A percentile compares a stretch with the other conserved stretches of the same genome.
These are phyloP conservation scores for Rhodinocichla rosea DNA, from an alignment of 2,113 vertebrate genomes.

Conservation along the genomic window DNA sequence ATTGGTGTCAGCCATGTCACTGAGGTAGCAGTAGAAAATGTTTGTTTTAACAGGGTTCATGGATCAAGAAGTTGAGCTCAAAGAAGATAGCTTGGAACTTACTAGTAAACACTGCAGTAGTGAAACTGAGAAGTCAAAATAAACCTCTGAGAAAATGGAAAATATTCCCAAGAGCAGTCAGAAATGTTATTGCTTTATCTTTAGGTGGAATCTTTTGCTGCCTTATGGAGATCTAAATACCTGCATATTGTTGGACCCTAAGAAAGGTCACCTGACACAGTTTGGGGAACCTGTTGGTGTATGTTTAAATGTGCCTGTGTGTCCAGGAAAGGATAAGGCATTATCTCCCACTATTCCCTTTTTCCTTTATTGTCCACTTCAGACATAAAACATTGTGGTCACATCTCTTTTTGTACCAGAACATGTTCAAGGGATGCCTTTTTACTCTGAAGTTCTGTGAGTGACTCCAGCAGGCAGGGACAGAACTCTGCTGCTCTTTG, in stretches of 20 bases:
- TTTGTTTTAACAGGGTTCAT: background rate
- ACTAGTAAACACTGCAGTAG: background rate
- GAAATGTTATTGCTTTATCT: background rate
- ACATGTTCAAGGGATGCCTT: background rate
- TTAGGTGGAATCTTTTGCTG: background rate
- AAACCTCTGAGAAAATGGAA: background rate
- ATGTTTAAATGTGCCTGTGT: background rate
- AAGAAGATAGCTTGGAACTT: background rate
- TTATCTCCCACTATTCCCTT: background rate
- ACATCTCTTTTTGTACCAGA: background rate
- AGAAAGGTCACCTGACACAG: background rate
- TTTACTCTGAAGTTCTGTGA: background rate
- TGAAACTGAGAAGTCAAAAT: background rate
- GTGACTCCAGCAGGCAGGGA: background rate
- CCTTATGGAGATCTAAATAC: background rate
- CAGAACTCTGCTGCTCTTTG: background rate
- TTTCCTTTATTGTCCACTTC: background rate
- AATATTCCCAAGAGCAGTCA: background rate
- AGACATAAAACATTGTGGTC: rapidly evolving
- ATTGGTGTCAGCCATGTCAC: background rate
- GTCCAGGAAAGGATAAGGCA: background rate
- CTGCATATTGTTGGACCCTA: background rate
- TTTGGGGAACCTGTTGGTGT: background rate
- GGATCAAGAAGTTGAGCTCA: background rate
- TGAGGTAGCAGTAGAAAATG: background rate